Base-by-base conservation (phyloP, 2,113 vertebrate species). In the Anseranas semipalmata region DNA sequence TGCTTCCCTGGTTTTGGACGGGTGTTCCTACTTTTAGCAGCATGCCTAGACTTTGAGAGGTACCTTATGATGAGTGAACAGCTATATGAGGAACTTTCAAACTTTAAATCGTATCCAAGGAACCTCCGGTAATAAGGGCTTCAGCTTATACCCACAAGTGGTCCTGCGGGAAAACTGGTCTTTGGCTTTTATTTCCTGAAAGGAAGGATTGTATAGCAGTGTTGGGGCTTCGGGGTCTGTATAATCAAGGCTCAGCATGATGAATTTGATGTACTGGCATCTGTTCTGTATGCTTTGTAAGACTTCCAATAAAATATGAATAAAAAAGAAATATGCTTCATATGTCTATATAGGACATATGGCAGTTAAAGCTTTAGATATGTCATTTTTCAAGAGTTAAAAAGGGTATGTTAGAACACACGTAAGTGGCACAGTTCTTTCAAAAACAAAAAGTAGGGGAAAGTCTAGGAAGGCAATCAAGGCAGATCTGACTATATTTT, bases 181-280 rank as follows among this genome's bases (percentile, higher is more conserved):
- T 95, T 96, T 91, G 96, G 92, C 89, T 97, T 96, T 96, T 92
- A 96, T 96, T 96, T 97, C 95, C 94, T 96, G 92, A 97, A 92
- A 97, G 96, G 97, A 97, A 97, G 91, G 95, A 96, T 96, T 96
- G 85, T 93, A 90, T 91, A 90, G 93, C 97, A 96, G 85, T 25
- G 90, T 1, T 95, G 87, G 86, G 91, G 85, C 93, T 96, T 95
- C 77, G 2, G 87, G 81, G 66, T 90, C 96, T 96, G 59, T 90
- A 35, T 95, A 96, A 96, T 97, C 95, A 95, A 83, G 95, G 85
- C 89, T 94, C 77, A 1, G 95, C 87, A 67, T 80, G 95, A 96
- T 95, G 96, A 94, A 94, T 97, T 72, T 52, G 85, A 94, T 90
- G 96, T 93, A 65, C 91, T 97, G 97, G 96, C 93, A 93, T 97